Conservation (phyloP, 2,888 invertebrate species). For the Pseudolycoriella hygida region DNA sequence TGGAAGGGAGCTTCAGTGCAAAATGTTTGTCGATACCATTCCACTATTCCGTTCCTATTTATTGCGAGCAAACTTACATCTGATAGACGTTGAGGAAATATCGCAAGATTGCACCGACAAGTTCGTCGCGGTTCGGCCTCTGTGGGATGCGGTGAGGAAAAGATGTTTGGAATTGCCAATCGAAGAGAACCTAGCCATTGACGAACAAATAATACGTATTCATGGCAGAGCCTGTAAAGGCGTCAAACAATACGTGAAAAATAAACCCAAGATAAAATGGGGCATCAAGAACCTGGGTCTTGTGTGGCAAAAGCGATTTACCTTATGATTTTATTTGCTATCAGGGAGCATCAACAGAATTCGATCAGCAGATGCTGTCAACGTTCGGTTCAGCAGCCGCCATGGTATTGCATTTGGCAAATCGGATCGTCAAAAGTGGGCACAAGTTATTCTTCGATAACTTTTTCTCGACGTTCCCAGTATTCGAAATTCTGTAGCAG, state of each 20-base stretch:
- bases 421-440: not conserved
- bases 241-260: not conserved
- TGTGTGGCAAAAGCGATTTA: not conserved
- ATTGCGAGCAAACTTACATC: not conserved
- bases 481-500: not conserved
- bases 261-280: not conserved
- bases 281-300: too few species aligned
- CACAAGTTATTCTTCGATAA: not conserved
- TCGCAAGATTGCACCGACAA: not conserved
- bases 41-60: not conserved
- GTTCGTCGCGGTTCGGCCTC: not conserved
- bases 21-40: not conserved
- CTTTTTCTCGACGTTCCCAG: not conserved
- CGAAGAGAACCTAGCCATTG: too few species aligned
- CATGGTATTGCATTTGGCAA: not conserved
- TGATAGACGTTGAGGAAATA: not conserved
- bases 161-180: not conserved
- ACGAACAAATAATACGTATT: too few species aligned
- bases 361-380: not conserved
- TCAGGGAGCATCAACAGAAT: not conserved
- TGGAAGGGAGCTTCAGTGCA: not conserved
- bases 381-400: not conserved
- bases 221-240: not conserved
- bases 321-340: not conserved
- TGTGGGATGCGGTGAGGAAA: not conserved